Conservation (phyloP, 2,113 vertebrate species). For the Channa maculata region DNA sequence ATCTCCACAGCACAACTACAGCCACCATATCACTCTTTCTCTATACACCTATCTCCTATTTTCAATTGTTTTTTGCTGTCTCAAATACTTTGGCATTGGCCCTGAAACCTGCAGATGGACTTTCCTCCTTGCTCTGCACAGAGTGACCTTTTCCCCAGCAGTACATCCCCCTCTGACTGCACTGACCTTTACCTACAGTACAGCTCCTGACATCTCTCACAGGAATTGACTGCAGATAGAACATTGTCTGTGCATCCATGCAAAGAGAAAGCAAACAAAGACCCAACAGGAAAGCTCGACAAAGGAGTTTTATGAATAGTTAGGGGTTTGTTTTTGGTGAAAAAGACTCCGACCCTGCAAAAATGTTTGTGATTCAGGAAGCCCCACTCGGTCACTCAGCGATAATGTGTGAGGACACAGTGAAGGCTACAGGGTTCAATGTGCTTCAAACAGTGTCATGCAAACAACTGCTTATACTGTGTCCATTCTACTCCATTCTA, state of each 20-base stretch:
- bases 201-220: conserved; percentile 43
- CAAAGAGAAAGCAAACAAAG: conserved; percentile 44
- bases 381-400: background rate
- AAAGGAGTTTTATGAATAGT: conserved; percentile 34
- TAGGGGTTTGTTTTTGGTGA: conserved; percentile 39
- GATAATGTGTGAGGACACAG: conserved; percentile 6
- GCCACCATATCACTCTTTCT: conserved; percentile 31
- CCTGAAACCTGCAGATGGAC: conserved; percentile 58
- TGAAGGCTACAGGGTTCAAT: background rate
- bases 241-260: conserved; percentile 52
- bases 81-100: conserved; percentile 47
- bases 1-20: conserved; percentile 55
- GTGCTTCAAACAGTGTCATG: no score
- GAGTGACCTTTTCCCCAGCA: conserved; percentile 73
- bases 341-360: conserved; percentile 12
- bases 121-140: conserved; percentile 49
- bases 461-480: no score
- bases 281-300: conserved; percentile 35
- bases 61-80: conserved; percentile 39
- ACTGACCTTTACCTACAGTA: conserved; percentile 77
- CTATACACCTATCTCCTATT: conserved; percentile 26
- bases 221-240: conserved; percentile 55
- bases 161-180: conserved; percentile 72
- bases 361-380: conserved; percentile 1
- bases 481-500: no score